phyloP scores from a whole-genome alignment of 2,888 invertebrate species.

The Troilus luridus region DNA sequence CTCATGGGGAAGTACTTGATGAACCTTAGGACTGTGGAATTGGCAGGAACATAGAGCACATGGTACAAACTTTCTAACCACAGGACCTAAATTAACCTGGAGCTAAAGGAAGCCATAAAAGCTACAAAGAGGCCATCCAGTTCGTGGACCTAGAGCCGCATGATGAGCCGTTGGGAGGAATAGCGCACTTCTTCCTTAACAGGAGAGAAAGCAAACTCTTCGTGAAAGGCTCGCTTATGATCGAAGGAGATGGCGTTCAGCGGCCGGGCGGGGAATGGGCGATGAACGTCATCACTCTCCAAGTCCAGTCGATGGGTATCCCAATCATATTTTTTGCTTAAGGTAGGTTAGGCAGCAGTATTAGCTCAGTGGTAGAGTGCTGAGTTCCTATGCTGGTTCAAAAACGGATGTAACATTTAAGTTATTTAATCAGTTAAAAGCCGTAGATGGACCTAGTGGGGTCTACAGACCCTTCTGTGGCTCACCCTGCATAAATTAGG shows the following conservation, averaged over 20 bases:
- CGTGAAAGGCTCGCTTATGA: conserved; percentile 42
- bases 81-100: neutral
- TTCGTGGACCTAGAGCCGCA: neutral
- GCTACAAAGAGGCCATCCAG: conserved; percentile 43
- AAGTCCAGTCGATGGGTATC: neutral
- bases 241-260: neutral
- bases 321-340: neutral
- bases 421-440: no score
- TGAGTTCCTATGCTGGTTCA: no score
- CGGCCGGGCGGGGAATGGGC: neutral
- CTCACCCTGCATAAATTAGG: no score
- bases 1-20: no score
- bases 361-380: no score
- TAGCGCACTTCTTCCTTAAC: conserved; percentile 28
- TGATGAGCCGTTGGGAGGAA: conserved; percentile 9
- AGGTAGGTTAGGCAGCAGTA: no score
- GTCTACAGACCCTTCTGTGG: no score
- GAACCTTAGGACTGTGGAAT: no score
- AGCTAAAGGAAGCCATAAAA: conserved; percentile 1
- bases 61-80: conserved; percentile 12
- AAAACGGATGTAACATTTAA: no score
- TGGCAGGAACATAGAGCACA: neutral
- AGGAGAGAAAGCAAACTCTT: conserved; percentile 17
- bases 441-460: no score
- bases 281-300: neutral